phyloP scores from a whole-genome alignment of 2,888 invertebrate genomes.

The Strigamia transsilvanica region DNA sequence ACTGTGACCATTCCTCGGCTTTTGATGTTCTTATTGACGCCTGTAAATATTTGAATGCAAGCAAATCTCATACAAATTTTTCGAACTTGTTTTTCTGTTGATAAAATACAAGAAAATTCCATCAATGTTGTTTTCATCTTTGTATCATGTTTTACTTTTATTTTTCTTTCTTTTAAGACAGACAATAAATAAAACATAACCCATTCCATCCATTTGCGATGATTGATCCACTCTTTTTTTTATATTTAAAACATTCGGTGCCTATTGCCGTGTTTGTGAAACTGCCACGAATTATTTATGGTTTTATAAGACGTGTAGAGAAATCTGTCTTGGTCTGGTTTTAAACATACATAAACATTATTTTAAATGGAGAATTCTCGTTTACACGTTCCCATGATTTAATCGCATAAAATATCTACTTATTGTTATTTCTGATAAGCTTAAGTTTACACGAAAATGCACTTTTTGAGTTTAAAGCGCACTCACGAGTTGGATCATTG shows the following conservation, averaged over 20 bases:
- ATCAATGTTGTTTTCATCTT: constrained; percentile 4
- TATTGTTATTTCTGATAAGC: constrained; percentile 32
- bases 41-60: constrained; percentile 26
- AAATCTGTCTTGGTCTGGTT: neutral
- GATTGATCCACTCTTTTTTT: neutral
- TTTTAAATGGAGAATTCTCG: neutral
- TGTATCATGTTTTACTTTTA: neutral
- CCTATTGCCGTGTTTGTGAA: neutral
- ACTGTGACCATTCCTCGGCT: constrained; percentile 17
- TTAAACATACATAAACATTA: neutral
- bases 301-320: neutral
- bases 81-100: neutral
- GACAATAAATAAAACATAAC: constrained; percentile 12
- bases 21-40: constrained; percentile 28
- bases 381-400: constrained; percentile 16
- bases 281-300: neutral
- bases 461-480: constrained; percentile 41
- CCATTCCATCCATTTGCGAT: constrained; percentile 18
- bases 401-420: constrained; percentile 14
- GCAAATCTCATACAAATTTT: constrained; percentile 12
- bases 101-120: neutral
- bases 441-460: constrained; percentile 46
- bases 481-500: constrained; percentile 26
- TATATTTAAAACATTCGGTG: neutral
- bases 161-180: neutral